These are phyloP conservation scores for Daboia siamensis DNA, from an alignment of 2,113 vertebrate genomes.

Conservation along the genomic window DNA sequence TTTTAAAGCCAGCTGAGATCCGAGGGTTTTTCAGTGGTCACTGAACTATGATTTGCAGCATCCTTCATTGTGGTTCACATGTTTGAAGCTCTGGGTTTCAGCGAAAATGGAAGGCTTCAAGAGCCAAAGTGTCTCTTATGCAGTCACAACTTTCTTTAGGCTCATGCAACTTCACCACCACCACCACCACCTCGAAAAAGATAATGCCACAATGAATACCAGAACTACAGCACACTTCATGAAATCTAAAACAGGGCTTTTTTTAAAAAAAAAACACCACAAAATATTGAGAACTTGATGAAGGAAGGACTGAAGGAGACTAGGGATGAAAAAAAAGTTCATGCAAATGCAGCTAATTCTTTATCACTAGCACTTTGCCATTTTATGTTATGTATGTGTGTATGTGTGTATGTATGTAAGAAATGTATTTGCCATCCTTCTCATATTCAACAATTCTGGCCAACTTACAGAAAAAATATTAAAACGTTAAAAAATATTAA, in stretches of 20 bases:
- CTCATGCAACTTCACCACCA: background rate
- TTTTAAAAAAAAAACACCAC: background rate
- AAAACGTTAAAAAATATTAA: too few relatives aligned
- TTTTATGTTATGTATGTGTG: too few relatives aligned
- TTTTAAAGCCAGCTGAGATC: background rate
- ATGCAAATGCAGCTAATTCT: background rate
- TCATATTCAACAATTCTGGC: too few relatives aligned
- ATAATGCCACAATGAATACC: background rate
- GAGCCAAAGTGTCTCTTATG: background rate
- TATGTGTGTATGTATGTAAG: too few relatives aligned
- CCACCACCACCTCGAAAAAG: accelerated
- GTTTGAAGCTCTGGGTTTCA: background rate
- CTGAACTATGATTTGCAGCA: background rate
- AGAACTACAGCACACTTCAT: background rate
- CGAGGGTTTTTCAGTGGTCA: background rate
- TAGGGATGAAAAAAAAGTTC: background rate
- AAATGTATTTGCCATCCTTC: too few relatives aligned
- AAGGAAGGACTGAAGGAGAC: background rate
- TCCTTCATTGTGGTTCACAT: background rate
- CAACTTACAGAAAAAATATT: too few relatives aligned
- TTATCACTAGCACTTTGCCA: background rate
- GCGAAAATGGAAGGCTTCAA: background rate
- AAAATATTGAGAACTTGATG: background rate
- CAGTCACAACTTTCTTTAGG: background rate
- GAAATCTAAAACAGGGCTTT: background rate